Conservation (phyloP, 2,113 vertebrate species). For the Melanocharis versteri region DNA sequence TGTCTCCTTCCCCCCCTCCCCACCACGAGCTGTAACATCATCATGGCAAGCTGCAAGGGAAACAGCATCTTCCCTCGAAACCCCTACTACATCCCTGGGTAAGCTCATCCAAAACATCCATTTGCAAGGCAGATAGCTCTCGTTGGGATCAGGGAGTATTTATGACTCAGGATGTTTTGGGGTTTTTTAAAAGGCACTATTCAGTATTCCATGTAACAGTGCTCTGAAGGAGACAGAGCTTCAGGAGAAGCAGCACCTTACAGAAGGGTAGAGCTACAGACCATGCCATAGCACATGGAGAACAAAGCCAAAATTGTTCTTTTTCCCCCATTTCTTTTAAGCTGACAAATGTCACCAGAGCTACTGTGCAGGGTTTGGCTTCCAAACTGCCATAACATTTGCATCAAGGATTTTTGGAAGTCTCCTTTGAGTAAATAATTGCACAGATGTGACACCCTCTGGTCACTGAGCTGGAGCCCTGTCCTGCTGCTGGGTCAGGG, state of each 20-base stretch:
- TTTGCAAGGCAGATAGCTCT: background rate
- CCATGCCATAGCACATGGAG: rapidly evolving
- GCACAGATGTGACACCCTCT: rapidly evolving
- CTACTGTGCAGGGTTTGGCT: background rate
- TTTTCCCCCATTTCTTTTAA: background rate
- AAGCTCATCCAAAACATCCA: background rate
- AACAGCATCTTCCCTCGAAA: background rate
- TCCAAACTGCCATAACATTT: background rate
- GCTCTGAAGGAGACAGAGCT: background rate
- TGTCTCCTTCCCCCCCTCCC: background rate
- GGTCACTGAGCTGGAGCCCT: background rate
- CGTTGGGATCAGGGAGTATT: rapidly evolving
- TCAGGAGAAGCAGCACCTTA: background rate
- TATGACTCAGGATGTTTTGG: background rate
- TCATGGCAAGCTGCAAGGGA: background rate
- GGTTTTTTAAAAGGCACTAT: rapidly evolving
- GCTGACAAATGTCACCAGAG: background rate
- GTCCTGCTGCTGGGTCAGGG: background rate
- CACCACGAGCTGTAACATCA: background rate
- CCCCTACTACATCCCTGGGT: background rate
- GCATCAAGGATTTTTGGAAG: background rate
- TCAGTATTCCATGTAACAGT: background rate
- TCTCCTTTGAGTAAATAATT: background rate
- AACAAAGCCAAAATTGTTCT: background rate
- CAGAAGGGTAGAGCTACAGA: background rate